Evolutionary conservation across 1,140 invertebrate genomes (phyloP).

Genomic region (Cydia pomonella): DNA sequence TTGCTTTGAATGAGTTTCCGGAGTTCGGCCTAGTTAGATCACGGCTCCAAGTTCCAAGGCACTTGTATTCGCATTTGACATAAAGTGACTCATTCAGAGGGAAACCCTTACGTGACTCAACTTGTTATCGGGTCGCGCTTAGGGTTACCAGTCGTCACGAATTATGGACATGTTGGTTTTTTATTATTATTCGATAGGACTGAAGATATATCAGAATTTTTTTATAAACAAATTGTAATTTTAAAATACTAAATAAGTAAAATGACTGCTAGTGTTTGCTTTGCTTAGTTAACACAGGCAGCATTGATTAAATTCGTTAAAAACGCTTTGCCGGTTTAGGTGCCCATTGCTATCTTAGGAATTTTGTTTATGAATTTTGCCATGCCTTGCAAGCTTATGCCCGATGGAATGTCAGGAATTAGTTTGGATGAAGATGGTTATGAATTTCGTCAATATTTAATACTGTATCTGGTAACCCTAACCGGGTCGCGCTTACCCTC

Average conservation of each 20-base stretch:
- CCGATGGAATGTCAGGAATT: too few species aligned
- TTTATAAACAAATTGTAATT: background rate
- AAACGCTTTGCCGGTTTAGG: too few species aligned
- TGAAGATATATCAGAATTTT: background rate
- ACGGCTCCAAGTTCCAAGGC: slow-evolving; percentile 6
- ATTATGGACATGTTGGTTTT: background rate
- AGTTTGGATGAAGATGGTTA: too few species aligned
- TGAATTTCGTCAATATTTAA: background rate
- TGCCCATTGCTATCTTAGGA: too few species aligned
- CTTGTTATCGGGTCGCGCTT: slow-evolving; percentile 53
- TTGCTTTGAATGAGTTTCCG: background rate
- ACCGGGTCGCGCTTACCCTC: background rate
- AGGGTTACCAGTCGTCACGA: slow-evolving; percentile 6
- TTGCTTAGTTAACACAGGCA: too few species aligned
- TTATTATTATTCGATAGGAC: background rate
- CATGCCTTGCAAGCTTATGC: too few species aligned
- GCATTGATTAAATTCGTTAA: too few species aligned
- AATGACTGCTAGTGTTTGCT: too few species aligned
- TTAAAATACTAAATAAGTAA: too few species aligned
- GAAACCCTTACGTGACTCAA: slow-evolving; percentile 70
- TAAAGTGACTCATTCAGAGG: slow-evolving; percentile 56
- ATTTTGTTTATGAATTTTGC: too few species aligned
- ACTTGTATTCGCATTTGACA: slow-evolving; percentile 21
- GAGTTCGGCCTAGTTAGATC: background rate
- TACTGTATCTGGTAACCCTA: background rate